Percentiles rank a stretch among this genome's conserved stretches.
Evolutionary conservation across 2,113 vertebrate species (phyloP).

Genomic region (Podarcis cretensis): DNA sequence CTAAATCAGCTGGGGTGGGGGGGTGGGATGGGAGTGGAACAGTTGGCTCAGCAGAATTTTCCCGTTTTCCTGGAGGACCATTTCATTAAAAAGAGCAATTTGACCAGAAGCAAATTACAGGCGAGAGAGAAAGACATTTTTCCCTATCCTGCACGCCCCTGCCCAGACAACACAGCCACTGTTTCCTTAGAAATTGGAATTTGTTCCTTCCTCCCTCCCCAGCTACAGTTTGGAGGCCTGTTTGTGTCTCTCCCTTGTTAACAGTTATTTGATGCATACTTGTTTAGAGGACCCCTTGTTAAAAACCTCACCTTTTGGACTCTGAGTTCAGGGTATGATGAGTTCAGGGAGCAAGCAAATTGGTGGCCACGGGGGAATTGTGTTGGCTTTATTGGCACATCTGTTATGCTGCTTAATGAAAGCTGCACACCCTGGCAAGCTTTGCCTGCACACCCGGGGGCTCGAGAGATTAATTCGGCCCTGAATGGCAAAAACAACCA

Average conservation of each 20-base stretch:
- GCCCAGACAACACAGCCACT: neutral
- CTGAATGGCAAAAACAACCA: neutral
- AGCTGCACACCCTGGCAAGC: neutral
- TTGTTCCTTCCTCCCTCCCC: too few relatives aligned
- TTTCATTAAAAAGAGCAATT: conserved; percentile 23
- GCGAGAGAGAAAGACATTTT: conserved; percentile 4
- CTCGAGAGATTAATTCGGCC: conserved; percentile 1
- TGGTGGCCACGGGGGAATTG: neutral
- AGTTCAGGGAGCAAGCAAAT: neutral
- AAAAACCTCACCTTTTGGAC: conserved; percentile 6
- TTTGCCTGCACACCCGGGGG: neutral
- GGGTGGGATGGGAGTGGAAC: neutral
- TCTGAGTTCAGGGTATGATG: neutral
- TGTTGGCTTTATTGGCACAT: neutral
- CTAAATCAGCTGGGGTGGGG: conserved; percentile 12
- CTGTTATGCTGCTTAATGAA: conserved; percentile 7
- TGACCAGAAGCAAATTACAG: conserved; percentile 45
- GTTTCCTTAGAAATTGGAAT: neutral
- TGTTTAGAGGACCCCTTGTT: conserved; percentile 1
- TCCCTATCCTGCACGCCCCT: fast-evolving
- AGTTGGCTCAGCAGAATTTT: conserved; percentile 50
- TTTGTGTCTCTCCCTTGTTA: neutral
- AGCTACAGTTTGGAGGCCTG: neutral
- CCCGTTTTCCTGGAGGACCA: neutral
- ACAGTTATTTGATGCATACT: neutral